These are phyloP conservation scores for Notarius lentiginosus DNA, from an alignment of 2,113 vertebrate genomes.

Conservation along the genomic window DNA sequence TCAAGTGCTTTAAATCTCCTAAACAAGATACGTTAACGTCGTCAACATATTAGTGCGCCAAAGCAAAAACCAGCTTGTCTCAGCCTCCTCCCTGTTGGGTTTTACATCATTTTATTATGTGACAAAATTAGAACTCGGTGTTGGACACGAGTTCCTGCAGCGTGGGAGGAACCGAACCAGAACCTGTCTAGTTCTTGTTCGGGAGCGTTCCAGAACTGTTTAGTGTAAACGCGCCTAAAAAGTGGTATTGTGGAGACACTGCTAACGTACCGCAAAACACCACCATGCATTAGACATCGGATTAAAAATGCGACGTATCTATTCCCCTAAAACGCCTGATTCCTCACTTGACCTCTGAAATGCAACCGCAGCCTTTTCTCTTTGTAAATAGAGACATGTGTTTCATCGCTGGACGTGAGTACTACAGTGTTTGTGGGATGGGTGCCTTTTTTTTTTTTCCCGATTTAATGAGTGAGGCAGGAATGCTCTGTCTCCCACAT, in stretches of 20 bases:
- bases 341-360: conserved; percentile 47
- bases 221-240: neutral
- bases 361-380: conserved; percentile 21
- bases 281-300: neutral
- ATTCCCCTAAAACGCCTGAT: conserved; percentile 1
- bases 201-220: neutral
- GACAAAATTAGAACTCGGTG: neutral
- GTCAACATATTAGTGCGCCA: neutral
- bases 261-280: neutral
- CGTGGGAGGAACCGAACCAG: neutral
- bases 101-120: neutral
- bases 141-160: neutral
- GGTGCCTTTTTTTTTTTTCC: conserved; percentile 60
- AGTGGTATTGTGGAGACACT: neutral
- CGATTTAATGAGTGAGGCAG: conserved; percentile 74
- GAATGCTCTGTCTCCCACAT: conserved; percentile 79
- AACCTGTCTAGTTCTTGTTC: neutral
- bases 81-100: neutral
- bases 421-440: conserved; percentile 67
- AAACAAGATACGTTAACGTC: neutral
- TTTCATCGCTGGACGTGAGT: conserved; percentile 52
- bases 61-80: neutral
- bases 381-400: conserved; percentile 53
- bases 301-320: neutral
- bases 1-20: neutral